A percentile compares a stretch with the other conserved stretches of the same genome.
These are phyloP conservation scores for Autographa pulchrina DNA, from an alignment of 2,888 invertebrate genomes.

Conservation along the genomic window DNA sequence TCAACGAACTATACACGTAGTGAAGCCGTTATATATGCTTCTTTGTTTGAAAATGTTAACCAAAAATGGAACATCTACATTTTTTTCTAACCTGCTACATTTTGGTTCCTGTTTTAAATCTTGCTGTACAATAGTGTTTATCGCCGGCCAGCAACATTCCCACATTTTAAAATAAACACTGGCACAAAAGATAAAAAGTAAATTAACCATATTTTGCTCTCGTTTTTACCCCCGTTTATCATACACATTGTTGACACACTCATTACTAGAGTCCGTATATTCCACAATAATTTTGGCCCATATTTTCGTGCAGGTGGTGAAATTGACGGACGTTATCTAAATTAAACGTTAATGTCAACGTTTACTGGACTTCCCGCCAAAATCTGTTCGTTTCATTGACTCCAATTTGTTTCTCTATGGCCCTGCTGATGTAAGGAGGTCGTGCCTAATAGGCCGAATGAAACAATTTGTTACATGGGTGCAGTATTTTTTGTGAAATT, in stretches of 20 bases:
- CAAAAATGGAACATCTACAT: not conserved
- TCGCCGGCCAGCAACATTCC: too few relatives aligned
- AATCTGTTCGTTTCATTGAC: constrained; percentile 45
- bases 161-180: not conserved
- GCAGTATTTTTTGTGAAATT: not conserved
- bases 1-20: constrained; percentile 30
- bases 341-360: constrained; percentile 24
- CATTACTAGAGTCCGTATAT: not conserved
- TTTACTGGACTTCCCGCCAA: constrained; percentile 5
- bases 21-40: constrained; percentile 3
- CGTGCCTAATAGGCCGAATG: constrained; percentile 16
- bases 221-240: not conserved
- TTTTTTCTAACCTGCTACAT: too few relatives aligned
- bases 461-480: not conserved
- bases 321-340: constrained; percentile 38
- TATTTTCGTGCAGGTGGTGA: not conserved
- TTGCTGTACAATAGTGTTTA: too few relatives aligned
- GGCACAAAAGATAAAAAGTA: constrained; percentile 1
- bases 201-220: not conserved
- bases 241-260: not conserved
- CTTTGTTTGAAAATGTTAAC: constrained; percentile 24
- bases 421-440: constrained; percentile 19
- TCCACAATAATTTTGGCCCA: not conserved
- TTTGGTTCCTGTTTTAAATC: too few relatives aligned
- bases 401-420: constrained; percentile 25